phyloP scores from a whole-genome alignment of 2,797 vertebrate genomes.

The Syndactyla subalaris region DNA sequence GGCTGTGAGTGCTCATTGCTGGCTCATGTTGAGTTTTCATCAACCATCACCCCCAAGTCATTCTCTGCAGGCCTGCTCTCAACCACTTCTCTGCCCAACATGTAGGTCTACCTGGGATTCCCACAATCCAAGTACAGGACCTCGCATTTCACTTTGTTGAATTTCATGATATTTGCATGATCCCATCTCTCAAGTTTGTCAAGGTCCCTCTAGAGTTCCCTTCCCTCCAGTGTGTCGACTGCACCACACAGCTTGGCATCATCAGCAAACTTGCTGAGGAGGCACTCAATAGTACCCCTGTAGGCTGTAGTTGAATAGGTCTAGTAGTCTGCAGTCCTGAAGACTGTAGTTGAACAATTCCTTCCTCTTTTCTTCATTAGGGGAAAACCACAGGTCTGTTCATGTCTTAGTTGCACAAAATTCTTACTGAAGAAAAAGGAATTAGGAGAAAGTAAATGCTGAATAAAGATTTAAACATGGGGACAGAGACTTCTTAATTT shows the following conservation, averaged over 20 bases:
- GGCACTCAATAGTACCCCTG: not conserved
- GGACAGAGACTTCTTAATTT: not conserved
- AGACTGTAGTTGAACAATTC: not conserved
- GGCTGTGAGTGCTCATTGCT: not conserved
- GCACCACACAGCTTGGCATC: not conserved
- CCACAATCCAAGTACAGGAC: not conserved
- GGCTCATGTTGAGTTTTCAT: not conserved
- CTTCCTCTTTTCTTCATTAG: not conserved
- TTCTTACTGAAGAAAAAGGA: not conserved
- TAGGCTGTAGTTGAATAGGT: not conserved
- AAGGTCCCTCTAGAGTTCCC: not conserved
- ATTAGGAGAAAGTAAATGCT: not conserved
- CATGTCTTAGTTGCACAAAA: not conserved
- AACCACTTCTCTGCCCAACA: no score
- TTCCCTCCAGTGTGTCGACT: accelerated
- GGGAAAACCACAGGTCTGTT: not conserved
- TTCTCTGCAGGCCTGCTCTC: not conserved
- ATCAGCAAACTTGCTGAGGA: not conserved
- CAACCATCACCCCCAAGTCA: not conserved
- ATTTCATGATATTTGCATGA: not conserved
- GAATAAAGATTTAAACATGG: not conserved
- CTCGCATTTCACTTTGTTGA: not conserved
- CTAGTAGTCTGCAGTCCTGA: no score
- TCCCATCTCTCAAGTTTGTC: not conserved
- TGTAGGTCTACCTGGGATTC: not conserved